Evolutionary conservation across 2,113 vertebrate genomes (phyloP).

Genomic region (Dinomys branickii): DNA sequence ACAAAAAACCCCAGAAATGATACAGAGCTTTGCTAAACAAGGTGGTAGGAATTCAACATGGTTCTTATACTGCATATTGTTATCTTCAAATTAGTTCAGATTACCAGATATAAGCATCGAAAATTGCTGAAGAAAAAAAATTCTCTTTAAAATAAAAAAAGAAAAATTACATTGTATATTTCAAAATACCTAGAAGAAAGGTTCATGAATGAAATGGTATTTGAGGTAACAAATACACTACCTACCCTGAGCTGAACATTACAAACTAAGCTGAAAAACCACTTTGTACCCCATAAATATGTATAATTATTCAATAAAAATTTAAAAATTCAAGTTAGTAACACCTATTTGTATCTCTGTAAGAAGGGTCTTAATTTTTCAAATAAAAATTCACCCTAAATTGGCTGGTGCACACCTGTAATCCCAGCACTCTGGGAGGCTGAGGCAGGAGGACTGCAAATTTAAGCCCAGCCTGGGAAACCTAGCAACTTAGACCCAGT

Average conservation of each 20-base stretch:
- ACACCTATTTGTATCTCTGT: not conserved
- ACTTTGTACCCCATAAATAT: not conserved
- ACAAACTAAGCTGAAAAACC: not conserved
- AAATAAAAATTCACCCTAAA: constrained; percentile 15
- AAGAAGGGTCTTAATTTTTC: constrained; percentile 7
- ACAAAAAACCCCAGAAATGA: too few relatives aligned
- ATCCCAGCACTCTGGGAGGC: not conserved
- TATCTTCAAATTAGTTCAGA: too few relatives aligned
- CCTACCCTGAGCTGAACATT: not conserved
- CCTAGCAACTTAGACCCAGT: not conserved
- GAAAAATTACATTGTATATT: not conserved
- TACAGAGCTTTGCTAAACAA: too few relatives aligned
- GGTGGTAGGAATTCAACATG: too few relatives aligned
- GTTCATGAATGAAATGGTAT: not conserved
- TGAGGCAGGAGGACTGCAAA: not conserved
- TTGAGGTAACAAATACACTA: not conserved
- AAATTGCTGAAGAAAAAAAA: too few relatives aligned
- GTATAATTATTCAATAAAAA: not conserved
- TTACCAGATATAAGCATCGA: too few relatives aligned
- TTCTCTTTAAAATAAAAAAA: not conserved
- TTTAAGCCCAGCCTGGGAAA: not conserved
- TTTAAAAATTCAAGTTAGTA: not conserved
- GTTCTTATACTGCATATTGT: too few relatives aligned
- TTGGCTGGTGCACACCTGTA: not conserved
- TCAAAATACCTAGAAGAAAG: not conserved